phyloP scores from a whole-genome alignment of 2,797 vertebrate genomes.

The Ceryle rudis region DNA sequence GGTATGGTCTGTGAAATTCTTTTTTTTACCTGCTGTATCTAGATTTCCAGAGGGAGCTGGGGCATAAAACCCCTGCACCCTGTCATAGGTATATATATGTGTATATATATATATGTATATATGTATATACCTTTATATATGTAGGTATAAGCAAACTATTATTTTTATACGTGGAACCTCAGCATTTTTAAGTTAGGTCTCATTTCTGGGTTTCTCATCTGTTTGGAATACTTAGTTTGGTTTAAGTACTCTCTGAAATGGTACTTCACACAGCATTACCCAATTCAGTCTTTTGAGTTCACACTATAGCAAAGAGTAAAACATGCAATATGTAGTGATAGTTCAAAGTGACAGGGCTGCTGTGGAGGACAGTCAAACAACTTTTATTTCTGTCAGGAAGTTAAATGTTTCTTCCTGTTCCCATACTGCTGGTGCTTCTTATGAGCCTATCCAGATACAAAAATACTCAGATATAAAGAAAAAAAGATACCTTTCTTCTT shows the following conservation, averaged over 20 bases:
- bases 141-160: neutral
- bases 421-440: neutral
- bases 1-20: neutral
- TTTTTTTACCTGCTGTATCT: neutral
- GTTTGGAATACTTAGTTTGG: neutral
- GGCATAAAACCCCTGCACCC: neutral
- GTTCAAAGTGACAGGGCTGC: neutral
- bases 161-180: neutral
- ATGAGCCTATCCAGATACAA: neutral
- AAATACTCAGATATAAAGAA: neutral
- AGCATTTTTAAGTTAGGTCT: neutral
- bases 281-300: neutral
- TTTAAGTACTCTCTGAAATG: neutral
- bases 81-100: no score
- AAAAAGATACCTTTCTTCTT: neutral
- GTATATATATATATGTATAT: no score
- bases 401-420: neutral
- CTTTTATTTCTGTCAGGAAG: neutral
- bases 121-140: no score
- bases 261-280: neutral
- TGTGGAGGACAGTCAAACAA: neutral
- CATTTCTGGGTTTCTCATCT: neutral
- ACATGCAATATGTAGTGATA: neutral
- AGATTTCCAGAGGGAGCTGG: neutral
- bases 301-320: neutral